These are phyloP conservation scores for Bergia sp. DNA, from an alignment of 92 coral and sea anemone genomes.

Conservation along the genomic window DNA sequence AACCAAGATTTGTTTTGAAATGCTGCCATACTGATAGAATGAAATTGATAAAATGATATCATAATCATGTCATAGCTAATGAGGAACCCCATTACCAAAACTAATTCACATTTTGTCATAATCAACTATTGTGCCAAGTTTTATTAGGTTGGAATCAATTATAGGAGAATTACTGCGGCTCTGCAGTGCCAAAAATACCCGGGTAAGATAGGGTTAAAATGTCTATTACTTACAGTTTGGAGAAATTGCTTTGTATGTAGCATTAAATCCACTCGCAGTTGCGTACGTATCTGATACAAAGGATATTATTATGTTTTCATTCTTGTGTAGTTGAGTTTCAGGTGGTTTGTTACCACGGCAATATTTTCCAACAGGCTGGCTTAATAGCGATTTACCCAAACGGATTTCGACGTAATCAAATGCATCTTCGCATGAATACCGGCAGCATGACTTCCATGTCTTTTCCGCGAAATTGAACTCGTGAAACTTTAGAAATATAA, in stretches of 20 bases:
- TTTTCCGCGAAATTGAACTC: background rate
- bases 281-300: background rate
- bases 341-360: background rate
- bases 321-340: background rate
- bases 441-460: background rate
- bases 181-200: too few relatives aligned
- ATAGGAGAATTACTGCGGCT: too few relatives aligned
- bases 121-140: too few relatives aligned
- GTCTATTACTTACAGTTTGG: background rate
- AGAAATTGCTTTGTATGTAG: background rate
- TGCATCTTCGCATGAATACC: background rate
- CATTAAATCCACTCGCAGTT: constrained; percentile 22
- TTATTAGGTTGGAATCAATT: too few relatives aligned
- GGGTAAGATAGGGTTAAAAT: too few relatives aligned
- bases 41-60: too few relatives aligned
- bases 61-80: too few relatives aligned
- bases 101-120: too few relatives aligned
- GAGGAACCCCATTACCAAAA: too few relatives aligned
- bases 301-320: background rate
- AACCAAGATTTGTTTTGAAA: too few relatives aligned
- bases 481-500: background rate
- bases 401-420: constrained; percentile 22
- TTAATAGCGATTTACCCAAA: background rate
- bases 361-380: background rate
- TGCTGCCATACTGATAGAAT: too few relatives aligned